Conservation (phyloP, 2,797 vertebrate genomes). For the Esox lucius region DNA sequence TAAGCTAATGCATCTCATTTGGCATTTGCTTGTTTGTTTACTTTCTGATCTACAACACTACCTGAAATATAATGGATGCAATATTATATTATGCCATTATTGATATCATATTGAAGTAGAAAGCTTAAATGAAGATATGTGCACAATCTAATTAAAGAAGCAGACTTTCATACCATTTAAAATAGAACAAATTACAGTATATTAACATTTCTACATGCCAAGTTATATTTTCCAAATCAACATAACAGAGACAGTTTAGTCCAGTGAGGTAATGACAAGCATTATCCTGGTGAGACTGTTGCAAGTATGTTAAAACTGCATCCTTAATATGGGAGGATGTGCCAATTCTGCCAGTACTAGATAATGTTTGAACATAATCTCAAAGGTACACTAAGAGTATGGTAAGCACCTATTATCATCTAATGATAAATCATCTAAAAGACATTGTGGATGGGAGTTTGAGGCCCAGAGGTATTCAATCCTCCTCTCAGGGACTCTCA, state of each 20-base stretch:
- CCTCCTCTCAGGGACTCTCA: not conserved
- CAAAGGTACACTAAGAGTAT: too few species aligned
- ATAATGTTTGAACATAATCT: too few species aligned
- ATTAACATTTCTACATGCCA: not conserved
- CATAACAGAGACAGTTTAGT: not conserved
- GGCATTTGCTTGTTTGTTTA: not conserved
- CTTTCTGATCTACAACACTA: not conserved
- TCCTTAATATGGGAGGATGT: too few species aligned
- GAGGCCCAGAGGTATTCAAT: not conserved
- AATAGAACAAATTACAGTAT: not conserved
- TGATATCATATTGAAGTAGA: not conserved
- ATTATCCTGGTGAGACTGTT: not conserved
- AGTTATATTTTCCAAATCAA: not conserved
- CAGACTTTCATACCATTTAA: not conserved
- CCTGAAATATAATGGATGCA: not conserved
- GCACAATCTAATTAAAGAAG: not conserved
- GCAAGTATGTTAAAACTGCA: not conserved
- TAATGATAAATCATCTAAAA: too few species aligned
- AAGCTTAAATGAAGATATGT: not conserved
- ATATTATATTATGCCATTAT: slow-evolving; percentile 1
- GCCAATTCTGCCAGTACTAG: too few species aligned
- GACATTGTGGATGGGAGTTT: too few species aligned
- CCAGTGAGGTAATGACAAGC: not conserved
- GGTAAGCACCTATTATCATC: too few species aligned
- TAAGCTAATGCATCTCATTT: too few species aligned